Percentiles rank a stretch among this genome's conserved stretches.
These are phyloP conservation scores for Protodeltote pygarga DNA, from an alignment of 2,888 invertebrate genomes.

Conservation along the genomic window DNA sequence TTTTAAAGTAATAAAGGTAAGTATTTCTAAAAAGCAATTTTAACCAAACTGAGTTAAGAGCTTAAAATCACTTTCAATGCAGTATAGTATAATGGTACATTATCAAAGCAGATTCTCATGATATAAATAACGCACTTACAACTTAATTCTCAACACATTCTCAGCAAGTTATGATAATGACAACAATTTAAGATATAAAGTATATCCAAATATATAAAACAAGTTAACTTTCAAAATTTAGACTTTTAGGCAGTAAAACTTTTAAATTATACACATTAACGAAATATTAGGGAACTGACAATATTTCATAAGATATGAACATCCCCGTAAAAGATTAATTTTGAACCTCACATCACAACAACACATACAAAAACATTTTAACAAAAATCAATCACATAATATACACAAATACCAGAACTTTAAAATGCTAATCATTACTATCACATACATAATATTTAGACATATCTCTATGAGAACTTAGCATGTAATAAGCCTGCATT, in stretches of 20 bases:
- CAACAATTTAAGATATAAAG: constrained; percentile 1
- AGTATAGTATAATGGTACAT: constrained; percentile 6
- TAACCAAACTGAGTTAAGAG: no score
- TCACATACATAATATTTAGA: constrained; percentile 62
- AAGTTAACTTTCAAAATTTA: no score
- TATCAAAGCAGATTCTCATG: constrained; percentile 24
- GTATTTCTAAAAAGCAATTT: no score
- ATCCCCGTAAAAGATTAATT: no score
- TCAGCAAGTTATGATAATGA: constrained; percentile 1
- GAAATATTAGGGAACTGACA: no score
- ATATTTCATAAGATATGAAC: no score
- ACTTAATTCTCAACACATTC: background rate
- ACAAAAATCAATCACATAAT: constrained; percentile 48
- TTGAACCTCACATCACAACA: constrained; percentile 16
- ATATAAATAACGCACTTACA: background rate
- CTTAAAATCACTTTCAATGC: no score
- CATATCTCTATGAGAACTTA: constrained; percentile 59
- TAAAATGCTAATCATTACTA: constrained; percentile 60
- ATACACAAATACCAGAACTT: constrained; percentile 55
- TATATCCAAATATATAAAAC: background rate
- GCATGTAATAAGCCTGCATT: constrained; percentile 49
- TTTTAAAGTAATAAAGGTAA: no score
- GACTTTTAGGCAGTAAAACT: no score
- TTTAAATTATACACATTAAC: no score
- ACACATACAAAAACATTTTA: constrained; percentile 38